These are phyloP conservation scores for Scaptomyza flava DNA, from an alignment of 2,888 invertebrate species.

Conservation along the genomic window DNA sequence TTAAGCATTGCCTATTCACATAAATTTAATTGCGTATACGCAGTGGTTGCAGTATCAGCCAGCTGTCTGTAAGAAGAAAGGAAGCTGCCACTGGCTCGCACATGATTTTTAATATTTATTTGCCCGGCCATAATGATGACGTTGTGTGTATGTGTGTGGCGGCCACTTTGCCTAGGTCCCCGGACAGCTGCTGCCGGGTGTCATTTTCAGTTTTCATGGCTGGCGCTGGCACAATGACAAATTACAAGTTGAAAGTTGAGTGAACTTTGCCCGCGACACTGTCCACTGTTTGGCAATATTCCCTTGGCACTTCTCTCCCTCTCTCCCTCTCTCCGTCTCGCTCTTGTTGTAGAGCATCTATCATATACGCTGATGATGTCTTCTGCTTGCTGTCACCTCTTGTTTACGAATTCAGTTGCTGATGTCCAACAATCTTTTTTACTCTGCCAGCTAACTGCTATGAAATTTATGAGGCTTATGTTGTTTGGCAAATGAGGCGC, in stretches of 20 bases:
- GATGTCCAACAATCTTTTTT: constrained; percentile 58
- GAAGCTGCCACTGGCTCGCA: constrained; percentile 32
- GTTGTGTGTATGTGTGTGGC: constrained; percentile 43
- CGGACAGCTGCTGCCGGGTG: constrained; percentile 64
- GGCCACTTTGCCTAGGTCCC: constrained; percentile 46
- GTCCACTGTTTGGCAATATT: constrained; percentile 48
- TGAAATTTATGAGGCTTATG: constrained; percentile 74
- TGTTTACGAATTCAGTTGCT: constrained; percentile 33
- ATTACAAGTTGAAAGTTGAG: constrained; percentile 79
- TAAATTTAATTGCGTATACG: constrained; percentile 77
- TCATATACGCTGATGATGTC: constrained; percentile 31
- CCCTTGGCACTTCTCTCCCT: neutral
- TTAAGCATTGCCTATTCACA: constrained; percentile 54
- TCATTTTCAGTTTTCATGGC: constrained; percentile 53
- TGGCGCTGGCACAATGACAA: constrained; percentile 62
- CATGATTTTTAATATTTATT: constrained; percentile 56
- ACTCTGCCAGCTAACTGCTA: constrained; percentile 23
- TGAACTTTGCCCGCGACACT: constrained; percentile 69
- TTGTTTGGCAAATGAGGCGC: constrained; percentile 77
- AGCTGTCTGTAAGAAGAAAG: constrained; percentile 20
- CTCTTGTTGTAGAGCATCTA: neutral
- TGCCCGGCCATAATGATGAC: constrained; percentile 61
- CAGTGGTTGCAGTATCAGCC: constrained; percentile 38
- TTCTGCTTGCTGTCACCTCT: constrained; percentile 57
- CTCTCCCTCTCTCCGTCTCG: neutral